A percentile compares a stretch with the other conserved stretches of the same genome.
These are phyloP conservation scores for Bubo blakistoni DNA, from an alignment of 2,113 vertebrate genomes.

Conservation along the genomic window DNA sequence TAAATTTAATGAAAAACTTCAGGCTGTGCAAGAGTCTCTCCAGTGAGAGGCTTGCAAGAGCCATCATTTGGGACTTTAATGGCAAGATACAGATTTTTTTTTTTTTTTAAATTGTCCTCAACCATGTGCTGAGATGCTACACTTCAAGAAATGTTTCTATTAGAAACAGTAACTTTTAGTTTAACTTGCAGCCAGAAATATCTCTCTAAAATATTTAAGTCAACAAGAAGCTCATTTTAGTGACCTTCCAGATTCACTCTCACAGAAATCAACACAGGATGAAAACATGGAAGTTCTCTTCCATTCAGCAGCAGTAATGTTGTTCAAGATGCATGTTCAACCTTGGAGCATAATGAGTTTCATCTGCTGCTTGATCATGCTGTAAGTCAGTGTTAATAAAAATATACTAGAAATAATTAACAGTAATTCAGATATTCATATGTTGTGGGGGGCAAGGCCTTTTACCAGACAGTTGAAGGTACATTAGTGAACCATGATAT, in stretches of 20 bases:
- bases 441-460: slow-evolving; percentile 81
- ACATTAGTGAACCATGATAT: slow-evolving; percentile 44
- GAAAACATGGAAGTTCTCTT: neutral
- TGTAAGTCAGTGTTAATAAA: slow-evolving; percentile 67
- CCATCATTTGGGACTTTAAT: neutral
- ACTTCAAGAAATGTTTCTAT: neutral
- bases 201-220: neutral
- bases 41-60: neutral
- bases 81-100: neutral
- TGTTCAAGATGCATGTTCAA: fast-evolving
- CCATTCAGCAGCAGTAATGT: neutral
- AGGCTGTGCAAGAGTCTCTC: neutral
- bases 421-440: slow-evolving; percentile 86
- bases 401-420: slow-evolving; percentile 81
- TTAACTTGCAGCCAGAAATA: neutral
- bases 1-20: neutral
- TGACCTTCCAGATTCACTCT: neutral
- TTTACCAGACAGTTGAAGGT: slow-evolving; percentile 74
- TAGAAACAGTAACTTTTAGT: neutral
- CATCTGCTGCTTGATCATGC: neutral
- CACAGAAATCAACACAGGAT: neutral
- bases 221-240: neutral
- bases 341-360: neutral
- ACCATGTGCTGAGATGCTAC: fast-evolving
- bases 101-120: neutral